Evolutionary conservation across 1,140 invertebrate species (phyloP), one percentile per base, ranked within the genome.

Genomic region (Pemphigus obesinymphae): DNA sequence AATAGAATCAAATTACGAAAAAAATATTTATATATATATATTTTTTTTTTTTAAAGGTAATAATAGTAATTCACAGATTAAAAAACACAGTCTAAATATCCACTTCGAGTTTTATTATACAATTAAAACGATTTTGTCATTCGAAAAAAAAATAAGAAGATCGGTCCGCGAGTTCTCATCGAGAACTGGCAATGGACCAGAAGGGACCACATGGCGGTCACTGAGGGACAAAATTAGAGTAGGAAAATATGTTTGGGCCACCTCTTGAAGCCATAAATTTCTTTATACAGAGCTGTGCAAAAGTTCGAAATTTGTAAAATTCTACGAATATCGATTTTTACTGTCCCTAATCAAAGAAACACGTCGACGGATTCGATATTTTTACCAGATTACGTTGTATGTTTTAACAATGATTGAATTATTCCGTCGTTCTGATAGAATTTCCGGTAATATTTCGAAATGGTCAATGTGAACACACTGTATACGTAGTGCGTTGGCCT

Each of bases 141-240:
- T 29, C 40, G 68, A n/a, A 43, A 7, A 70, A 76, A 7, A 20
- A 53, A 76, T 76, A 55, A 40, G 73, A 53, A 53, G 53, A 53
- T 61, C 55, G 1, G 55, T 29, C 76, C 23, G 37, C 76, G 76
- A 43, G 26, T 53, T 63, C 37, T 17, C 53, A 29, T 40, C 29
- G 37, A 29, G 17, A 58, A 80, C 76, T 80, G 76, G 50, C 55
- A 61, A 20, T 50, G 55, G 55, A 61, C 53, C 76, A 61, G 37
- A 80, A 61, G 37, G 53, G 37, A 63, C 55, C 76, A 80, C 76
- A 63, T 80, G 76, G 76, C 55, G 37, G 55, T 61, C 37, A 58
- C 37, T 29, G 8, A 63, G 55, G 55, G 76, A 80, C 76, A 80
- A 61, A 80, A 80, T 80, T 80, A 80, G 76, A 80, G 76, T 61